Evolutionary conservation across 2,888 invertebrate genomes (phyloP), one percentile per base, ranked within the genome.

Genomic region (Coelinius sp.): DNA sequence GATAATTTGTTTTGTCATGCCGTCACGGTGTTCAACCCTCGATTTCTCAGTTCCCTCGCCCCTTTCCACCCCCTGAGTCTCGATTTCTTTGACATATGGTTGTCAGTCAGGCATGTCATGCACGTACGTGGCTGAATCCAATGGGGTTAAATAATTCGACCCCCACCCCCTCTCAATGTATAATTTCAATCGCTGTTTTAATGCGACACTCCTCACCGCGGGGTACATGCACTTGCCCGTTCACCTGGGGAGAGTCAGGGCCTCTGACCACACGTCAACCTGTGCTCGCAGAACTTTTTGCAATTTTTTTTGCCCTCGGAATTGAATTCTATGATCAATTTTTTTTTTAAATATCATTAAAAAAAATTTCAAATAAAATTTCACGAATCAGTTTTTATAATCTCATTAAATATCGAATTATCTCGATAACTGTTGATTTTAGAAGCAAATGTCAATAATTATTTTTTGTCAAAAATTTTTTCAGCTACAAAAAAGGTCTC

Each of bases 131-230:
- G 71, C 73, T 68, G 67, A 67, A 52, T 75, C 77, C 79, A 81
- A 79, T 78, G 77, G 78, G 81, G 83, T 82, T 82, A 83, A 85
- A 81, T 80, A 84, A 83, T 81, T 79, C 80, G 80, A 78, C 80
- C 17, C 46, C 46, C 46, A 20, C 20, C 69, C 71, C 46, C 46
- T 31, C 52, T 70, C 14, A 20, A 52, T 64, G 68, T 59, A 77
- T 83, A 82, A 83, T 82, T 82, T 77, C 77, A 80, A 78, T 76
- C 69, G 71, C 73, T 38, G 44, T 52, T 35, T 49, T 35, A 14
- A 73, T 56, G 53, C 62, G 73, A 73, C 31, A 35, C 69, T 62
- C 12, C 25, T 24, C 46, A 66, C 56, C 53, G 65, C 71, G 31
- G 68, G 24, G 20, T 22, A 69, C 69, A 59, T 35, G 17, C 17